Evolutionary conservation across 64 coral and sea anemone species (phyloP).

Genomic region (Stichodactyla helianthus): DNA sequence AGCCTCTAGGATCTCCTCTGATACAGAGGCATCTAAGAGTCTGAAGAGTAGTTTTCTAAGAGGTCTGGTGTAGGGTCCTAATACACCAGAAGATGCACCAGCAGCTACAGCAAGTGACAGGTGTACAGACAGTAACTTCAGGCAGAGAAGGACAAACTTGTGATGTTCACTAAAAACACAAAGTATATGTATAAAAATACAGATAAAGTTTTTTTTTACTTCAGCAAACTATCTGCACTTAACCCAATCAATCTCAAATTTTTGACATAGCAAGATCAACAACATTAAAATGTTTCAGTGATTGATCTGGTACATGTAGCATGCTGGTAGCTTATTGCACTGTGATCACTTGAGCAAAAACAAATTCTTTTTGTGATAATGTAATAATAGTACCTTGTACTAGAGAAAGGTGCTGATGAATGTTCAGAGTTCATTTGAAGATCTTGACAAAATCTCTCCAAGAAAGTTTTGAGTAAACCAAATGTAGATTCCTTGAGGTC

Average conservation of each 20-base stretch:
- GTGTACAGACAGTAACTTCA: conserved; percentile 67
- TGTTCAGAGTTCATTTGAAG: conserved; percentile 27
- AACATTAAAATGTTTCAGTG: too few species aligned
- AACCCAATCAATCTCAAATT: too few species aligned
- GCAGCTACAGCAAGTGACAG: conserved; percentile 70
- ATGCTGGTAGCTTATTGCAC: too few species aligned
- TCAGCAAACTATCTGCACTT: too few species aligned
- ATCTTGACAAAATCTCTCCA: conserved; percentile 62
- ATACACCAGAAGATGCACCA: conserved; percentile 44
- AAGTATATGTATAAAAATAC: neutral
- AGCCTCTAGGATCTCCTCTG: conserved; percentile 75
- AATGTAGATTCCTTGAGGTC: conserved; percentile 80
- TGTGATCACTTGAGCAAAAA: too few species aligned
- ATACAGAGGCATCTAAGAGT: conserved; percentile 59
- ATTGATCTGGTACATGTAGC: too few species aligned
- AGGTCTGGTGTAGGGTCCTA: conserved; percentile 51
- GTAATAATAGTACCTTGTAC: conserved; percentile 37
- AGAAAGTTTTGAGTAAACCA: conserved; percentile 50
- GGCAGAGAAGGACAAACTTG: conserved; percentile 66
- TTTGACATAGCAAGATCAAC: too few species aligned
- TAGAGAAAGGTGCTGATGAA: conserved; percentile 47
- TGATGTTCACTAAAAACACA: conserved; percentile 57
- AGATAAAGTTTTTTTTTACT: too few species aligned
- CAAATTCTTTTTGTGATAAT: too few species aligned
- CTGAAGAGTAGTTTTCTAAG: conserved; percentile 67